phyloP scores from a whole-genome alignment of 2,797 vertebrate species.

The Epinephelus awoara region DNA sequence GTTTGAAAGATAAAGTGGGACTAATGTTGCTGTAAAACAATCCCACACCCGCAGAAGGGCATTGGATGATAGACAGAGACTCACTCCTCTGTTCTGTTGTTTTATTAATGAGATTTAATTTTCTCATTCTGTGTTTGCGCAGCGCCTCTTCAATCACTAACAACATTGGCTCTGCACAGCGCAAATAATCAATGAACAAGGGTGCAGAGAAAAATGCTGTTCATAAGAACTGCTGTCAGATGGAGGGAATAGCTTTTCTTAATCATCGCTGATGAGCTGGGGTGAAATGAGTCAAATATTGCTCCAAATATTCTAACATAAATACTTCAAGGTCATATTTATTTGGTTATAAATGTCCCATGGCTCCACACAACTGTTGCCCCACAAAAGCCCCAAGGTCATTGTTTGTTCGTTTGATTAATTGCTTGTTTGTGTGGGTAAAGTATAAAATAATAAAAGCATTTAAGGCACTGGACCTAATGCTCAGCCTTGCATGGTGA shows the following conservation, averaged over 20 bases:
- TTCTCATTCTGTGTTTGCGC: conserved; percentile 35
- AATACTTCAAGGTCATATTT: neutral
- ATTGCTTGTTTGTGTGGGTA: neutral
- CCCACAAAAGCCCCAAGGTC: neutral
- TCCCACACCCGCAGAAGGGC: neutral
- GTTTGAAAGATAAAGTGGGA: conserved; percentile 14
- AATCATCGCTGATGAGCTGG: conserved; percentile 15
- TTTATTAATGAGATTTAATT: conserved; percentile 47
- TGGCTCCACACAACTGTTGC: neutral
- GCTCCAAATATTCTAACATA: neutral
- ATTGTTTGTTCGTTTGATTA: neutral
- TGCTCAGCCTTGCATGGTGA: neutral
- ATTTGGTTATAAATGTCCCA: neutral
- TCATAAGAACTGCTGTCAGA: conserved; percentile 16
- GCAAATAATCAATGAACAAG: conserved; percentile 38
- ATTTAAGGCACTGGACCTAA: neutral
- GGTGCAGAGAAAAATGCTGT: neutral
- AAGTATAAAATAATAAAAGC: neutral
- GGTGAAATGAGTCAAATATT: neutral
- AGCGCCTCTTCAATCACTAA: conserved; percentile 23
- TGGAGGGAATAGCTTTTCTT: neutral
- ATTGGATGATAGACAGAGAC: neutral
- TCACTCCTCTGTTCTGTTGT: conserved; percentile 16
- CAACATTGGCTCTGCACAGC: conserved; percentile 1
- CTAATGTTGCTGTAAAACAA: conserved; percentile 37